Evolutionary conservation across 2,113 vertebrate species (phyloP).

Genomic region (Xiphias gladius): DNA sequence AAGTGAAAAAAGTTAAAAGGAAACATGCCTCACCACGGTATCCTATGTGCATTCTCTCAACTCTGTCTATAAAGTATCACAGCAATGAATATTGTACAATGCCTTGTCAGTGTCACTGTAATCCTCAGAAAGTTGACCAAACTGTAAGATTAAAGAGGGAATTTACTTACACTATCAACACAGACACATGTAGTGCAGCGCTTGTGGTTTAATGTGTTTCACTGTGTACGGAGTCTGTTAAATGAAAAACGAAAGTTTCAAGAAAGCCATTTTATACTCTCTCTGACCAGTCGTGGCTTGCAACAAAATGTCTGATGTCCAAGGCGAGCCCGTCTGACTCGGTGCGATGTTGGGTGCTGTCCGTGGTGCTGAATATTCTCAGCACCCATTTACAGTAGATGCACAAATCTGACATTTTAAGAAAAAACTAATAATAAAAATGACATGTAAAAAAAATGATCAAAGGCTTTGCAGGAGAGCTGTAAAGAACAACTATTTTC

Average conservation of each 20-base stretch:
- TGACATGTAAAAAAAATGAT: background rate
- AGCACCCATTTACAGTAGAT: background rate
- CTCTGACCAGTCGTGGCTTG: background rate
- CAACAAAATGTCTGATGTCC: background rate
- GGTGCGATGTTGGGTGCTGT: constrained; percentile 20
- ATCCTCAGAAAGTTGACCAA: background rate
- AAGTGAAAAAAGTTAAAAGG: no score
- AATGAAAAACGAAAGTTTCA: no score
- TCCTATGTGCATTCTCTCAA: no score
- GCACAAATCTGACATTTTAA: no score
- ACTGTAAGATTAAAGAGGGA: background rate
- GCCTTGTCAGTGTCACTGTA: background rate
- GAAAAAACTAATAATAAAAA: background rate
- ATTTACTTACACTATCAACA: background rate
- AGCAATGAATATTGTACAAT: no score
- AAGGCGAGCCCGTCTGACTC: background rate
- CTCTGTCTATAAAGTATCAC: no score
- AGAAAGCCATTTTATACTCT: no score
- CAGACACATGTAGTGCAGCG: background rate
- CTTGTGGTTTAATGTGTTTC: background rate
- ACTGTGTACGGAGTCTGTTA: background rate
- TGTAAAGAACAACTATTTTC: background rate
- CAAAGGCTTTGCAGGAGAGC: background rate
- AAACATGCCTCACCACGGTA: no score
- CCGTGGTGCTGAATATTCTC: constrained; percentile 36